Evolutionary conservation across 2,888 invertebrate genomes (phyloP).

Genomic region (Agrilus cyanescens): DNA sequence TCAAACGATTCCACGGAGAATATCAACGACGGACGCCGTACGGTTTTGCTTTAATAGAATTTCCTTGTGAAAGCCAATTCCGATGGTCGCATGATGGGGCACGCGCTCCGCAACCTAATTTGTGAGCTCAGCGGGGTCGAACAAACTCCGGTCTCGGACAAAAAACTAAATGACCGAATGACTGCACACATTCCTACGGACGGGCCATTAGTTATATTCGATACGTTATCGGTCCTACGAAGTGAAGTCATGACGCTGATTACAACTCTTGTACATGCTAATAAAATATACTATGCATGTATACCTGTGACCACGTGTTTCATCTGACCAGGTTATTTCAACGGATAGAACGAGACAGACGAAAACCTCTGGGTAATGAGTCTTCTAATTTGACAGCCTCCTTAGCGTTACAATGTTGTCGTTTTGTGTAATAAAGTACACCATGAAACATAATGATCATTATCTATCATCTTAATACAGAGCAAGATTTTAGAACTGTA

Average conservation of each 20-base stretch:
- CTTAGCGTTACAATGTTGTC: neutral
- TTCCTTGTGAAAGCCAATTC: no score
- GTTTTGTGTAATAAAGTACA: no score
- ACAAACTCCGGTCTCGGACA: slow-evolving; percentile 41
- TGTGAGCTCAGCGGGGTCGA: slow-evolving; percentile 50
- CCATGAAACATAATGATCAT: no score
- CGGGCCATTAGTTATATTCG: slow-evolving; percentile 36
- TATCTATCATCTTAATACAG: no score
- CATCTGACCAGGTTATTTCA: no score
- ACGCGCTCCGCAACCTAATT: slow-evolving; percentile 46
- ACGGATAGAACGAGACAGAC: no score
- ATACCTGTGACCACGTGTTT: no score
- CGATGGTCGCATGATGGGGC: slow-evolving; percentile 14
- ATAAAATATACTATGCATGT: slow-evolving; percentile 7
- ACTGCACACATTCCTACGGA: slow-evolving; percentile 44
- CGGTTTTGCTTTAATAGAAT: no score
- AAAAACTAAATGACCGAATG: slow-evolving; percentile 47
- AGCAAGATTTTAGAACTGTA: no score
- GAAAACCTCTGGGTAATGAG: neutral
- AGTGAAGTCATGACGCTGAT: slow-evolving; percentile 35
- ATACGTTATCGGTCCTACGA: slow-evolving; percentile 34
- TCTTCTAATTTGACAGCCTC: neutral
- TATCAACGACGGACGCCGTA: no score
- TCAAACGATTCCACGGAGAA: no score
- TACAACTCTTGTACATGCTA: slow-evolving; percentile 22